Conservation (phyloP, 2,888 invertebrate species). For the Lycocerus yunnanus region DNA sequence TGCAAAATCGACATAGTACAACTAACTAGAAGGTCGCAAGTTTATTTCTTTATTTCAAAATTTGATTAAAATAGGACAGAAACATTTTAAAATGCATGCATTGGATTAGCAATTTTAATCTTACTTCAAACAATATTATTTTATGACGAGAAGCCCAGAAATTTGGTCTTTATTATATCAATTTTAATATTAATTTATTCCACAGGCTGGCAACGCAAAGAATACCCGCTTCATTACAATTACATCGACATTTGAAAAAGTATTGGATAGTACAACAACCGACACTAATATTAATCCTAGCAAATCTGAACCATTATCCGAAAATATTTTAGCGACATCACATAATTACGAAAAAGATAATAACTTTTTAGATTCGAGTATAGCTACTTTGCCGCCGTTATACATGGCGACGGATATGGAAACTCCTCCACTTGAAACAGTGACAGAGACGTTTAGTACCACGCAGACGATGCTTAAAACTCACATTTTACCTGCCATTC, state of each 20-base stretch:
- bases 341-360: slow-evolving; percentile 73
- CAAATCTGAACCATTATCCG: slow-evolving; percentile 79
- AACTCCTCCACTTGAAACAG: slow-evolving; percentile 85
- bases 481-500: slow-evolving; percentile 82
- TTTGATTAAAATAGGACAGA: too few species aligned
- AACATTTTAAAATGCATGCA: too few species aligned
- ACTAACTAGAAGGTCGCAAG: too few species aligned
- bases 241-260: slow-evolving; percentile 83
- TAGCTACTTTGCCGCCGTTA: slow-evolving; percentile 82
- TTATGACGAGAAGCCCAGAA: too few species aligned
- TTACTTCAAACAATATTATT: too few species aligned
- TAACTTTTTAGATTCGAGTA: slow-evolving; percentile 72
- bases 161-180: too few species aligned
- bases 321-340: slow-evolving; percentile 83
- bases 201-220: slow-evolving; percentile 81
- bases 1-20: too few species aligned
- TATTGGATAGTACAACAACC: slow-evolving; percentile 65
- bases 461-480: slow-evolving; percentile 88
- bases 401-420: slow-evolving; percentile 76
- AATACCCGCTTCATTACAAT: slow-evolving; percentile 88
- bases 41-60: too few species aligned
- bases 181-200: slow-evolving; percentile 32
- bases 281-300: slow-evolving; percentile 60
- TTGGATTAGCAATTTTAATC: too few species aligned
- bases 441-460: slow-evolving; percentile 90